These are phyloP conservation scores for Circaetus gallicus DNA, from an alignment of 2,113 vertebrate species.

Conservation along the genomic window DNA sequence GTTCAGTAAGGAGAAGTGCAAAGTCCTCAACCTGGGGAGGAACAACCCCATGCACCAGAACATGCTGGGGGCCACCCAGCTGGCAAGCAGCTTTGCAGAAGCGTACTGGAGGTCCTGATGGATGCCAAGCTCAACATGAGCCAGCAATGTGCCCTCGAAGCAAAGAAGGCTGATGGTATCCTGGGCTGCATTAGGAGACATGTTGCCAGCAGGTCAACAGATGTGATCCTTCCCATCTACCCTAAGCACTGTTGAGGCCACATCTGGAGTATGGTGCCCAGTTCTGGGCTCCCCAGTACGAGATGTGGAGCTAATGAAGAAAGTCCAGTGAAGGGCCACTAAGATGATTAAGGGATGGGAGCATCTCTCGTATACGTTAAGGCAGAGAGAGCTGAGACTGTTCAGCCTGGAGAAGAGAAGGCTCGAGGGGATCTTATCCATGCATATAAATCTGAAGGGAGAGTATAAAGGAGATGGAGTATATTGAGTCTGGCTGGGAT, in stretches of 20 bases:
- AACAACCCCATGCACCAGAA: neutral
- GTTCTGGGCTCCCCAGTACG: neutral
- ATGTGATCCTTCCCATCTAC: neutral
- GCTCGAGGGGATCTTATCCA: neutral
- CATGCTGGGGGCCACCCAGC: neutral
- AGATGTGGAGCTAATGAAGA: neutral
- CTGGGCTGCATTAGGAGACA: neutral
- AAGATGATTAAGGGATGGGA: neutral
- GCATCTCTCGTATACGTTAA: neutral
- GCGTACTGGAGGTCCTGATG: neutral
- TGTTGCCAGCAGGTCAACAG: neutral
- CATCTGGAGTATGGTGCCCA: neutral
- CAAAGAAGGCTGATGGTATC: neutral
- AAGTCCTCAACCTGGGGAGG: neutral
- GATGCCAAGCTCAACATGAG: neutral
- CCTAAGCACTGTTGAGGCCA: neutral
- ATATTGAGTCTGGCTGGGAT: neutral
- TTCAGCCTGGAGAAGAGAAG: neutral
- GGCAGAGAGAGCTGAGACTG: neutral
- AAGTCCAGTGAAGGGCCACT: neutral
- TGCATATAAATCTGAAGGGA: neutral
- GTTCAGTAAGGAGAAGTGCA: neutral
- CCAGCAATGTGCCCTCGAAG: neutral
- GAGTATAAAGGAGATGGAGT: neutral
- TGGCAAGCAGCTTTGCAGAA: neutral